These are phyloP conservation scores for Scarus forsteni DNA, from an alignment of 2,797 vertebrate genomes.

Conservation along the genomic window DNA sequence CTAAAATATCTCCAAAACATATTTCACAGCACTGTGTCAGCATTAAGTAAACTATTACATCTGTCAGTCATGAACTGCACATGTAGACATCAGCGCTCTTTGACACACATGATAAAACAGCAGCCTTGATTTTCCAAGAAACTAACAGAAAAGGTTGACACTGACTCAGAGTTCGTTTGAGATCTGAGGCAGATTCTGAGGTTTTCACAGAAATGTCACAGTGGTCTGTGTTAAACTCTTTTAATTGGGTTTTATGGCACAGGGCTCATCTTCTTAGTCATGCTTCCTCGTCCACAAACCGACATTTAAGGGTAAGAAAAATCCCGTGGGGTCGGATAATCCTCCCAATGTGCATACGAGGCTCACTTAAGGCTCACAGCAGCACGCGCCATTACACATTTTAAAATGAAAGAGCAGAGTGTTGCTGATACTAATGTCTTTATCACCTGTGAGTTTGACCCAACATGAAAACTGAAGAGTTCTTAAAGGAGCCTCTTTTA, in stretches of 20 bases:
- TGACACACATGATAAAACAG: constrained; percentile 67
- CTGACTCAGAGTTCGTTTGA: constrained; percentile 38
- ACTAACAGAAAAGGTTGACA: constrained; percentile 21
- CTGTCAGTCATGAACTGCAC: too few relatives aligned
- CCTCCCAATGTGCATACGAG: constrained; percentile 20
- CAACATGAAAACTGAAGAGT: too few relatives aligned
- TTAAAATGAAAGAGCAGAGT: background rate
- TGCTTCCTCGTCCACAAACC: constrained; percentile 42
- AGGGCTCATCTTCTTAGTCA: constrained; percentile 25
- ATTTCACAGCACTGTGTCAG: too few relatives aligned
- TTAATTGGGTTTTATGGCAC: constrained; percentile 50
- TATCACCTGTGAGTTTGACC: too few relatives aligned
- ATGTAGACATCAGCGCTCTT: constrained; percentile 13
- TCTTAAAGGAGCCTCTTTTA: too few relatives aligned
- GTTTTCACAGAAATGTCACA: constrained; percentile 47
- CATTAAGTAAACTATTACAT: too few relatives aligned
- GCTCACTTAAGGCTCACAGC: constrained; percentile 26
- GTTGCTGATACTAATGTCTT: too few relatives aligned
- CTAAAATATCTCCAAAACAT: too few relatives aligned
- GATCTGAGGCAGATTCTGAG: constrained; percentile 14
- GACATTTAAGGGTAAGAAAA: constrained; percentile 31
- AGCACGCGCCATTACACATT: constrained; percentile 30
- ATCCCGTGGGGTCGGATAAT: constrained; percentile 44
- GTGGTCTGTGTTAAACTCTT: constrained; percentile 58
- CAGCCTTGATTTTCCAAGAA: constrained; percentile 56